Conservation (phyloP, 2,888 invertebrate genomes). For the Phlogophora meticulosa region DNA sequence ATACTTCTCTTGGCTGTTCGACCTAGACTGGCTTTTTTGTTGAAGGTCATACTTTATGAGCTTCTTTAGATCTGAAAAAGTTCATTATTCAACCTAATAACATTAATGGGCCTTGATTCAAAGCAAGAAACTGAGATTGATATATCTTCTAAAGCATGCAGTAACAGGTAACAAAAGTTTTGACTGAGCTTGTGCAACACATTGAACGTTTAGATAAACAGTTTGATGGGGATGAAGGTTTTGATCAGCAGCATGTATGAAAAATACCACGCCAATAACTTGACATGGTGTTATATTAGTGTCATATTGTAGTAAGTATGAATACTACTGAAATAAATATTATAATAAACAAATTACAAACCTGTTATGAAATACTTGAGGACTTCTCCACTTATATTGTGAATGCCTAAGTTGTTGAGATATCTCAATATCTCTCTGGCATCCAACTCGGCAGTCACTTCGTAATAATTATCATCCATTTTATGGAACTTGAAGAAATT, state of each 20-base stretch:
- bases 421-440: slow-evolving; percentile 94
- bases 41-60: slow-evolving; percentile 92
- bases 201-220: background rate
- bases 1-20: slow-evolving; percentile 66
- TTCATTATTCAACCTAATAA: background rate
- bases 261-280: background rate
- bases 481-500: slow-evolving; percentile 3
- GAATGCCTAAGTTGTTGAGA: slow-evolving; percentile 94
- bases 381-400: slow-evolving; percentile 94
- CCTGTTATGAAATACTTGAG: slow-evolving; percentile 95
- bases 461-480: slow-evolving; percentile 79
- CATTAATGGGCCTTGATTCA: background rate
- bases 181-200: background rate
- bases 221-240: too few species aligned
- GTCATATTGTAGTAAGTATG: background rate
- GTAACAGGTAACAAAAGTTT: background rate
- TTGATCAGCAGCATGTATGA: background rate
- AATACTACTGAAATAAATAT: background rate
- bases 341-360: slow-evolving; percentile 72
- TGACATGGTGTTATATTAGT: background rate
- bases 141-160: background rate
- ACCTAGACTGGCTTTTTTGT: slow-evolving; percentile 68
- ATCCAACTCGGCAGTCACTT: slow-evolving; percentile 90
- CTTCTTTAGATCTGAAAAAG: slow-evolving; percentile 92
- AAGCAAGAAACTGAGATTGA: background rate